Evolutionary conservation across 2,888 invertebrate species (phyloP), one percentile per base, ranked within the genome.

Genomic region (Epirrhoe tristata): DNA sequence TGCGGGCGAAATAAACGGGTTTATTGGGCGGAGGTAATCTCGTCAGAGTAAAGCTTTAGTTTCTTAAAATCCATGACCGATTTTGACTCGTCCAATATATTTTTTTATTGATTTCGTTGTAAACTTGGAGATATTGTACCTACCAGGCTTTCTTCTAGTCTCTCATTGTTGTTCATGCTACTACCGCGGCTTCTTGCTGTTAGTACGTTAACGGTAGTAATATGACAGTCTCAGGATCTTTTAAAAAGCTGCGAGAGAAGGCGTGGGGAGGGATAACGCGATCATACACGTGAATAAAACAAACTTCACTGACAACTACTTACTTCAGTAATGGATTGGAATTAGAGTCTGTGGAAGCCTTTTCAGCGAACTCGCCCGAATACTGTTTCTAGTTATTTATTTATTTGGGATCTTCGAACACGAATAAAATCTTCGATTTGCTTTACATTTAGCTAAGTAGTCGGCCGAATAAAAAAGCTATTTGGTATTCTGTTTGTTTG

Each of bases 311-410:
- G 52, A 63, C 59, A 66, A 59, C 66, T 66, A 57, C 67, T 60
- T 55, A 17, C 65, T 57, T 50, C 7, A 59, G 67, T 71, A 66
- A 71, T 66, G 67, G 70, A 68, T 67, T 68, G 70, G 70, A 67
- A 71, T 71, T 66, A 63, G 63, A 54, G 52, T 12, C 66, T 70
- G 55, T 58, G 52, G 52, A 67, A 46, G 54, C 65, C 63, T 66
- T 67, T 60, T 62, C 57, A 55, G 34, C 50, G 39, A 67, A 63
- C 48, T 51, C 57, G 43, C 55, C 16, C n/a, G 24, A 51, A 36
- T 58, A 58, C 58, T 8, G 8, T 31, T 51, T 59, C 39, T 59
- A 39, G 31, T 53, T 60, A 10, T 50, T 63, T 50, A 57, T 53
- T 60, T 43, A 60, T 43, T 53, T 39, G 16, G 32, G 14, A 60